Base-by-base conservation (phyloP, 2,888 invertebrate genomes). In the Trisateles emortualis region DNA sequence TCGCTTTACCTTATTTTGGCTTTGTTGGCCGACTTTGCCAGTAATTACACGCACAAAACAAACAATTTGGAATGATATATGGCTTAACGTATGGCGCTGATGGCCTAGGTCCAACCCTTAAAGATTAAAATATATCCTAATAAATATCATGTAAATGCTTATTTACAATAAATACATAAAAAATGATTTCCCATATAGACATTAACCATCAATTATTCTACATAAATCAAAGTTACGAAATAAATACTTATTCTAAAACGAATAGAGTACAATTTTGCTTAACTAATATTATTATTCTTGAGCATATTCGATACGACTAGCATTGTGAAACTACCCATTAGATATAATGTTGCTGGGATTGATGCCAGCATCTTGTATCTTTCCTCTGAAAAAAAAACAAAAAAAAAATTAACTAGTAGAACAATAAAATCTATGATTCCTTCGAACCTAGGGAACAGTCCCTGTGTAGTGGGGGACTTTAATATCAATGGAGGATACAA, bases 351-450 rank as follows among this genome's bases (percentile, higher is more conserved):
- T 3, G 95, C 95, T 16, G 97, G 97, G 72, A 98, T 94, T 36
- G 97, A 97, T 2, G 96, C 94, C 57, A 97, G 90, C 52, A 97
- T 93, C 59, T 94, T 94, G 87, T 96, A 97, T 72, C 96, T 93
- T 81, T 97, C 96, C 82, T 97, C 97, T 94, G 94, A 95, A 95
- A 82, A 84, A 77, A 83, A 79, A 84, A 11, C 0, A 30, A 29
- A 62, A 52, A 57, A 52, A 64, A 13, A 33, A 24, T 33, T 41
- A 40, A 19, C 30, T 17, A 29, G 4, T 30, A n/a, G 14, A 32
- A 32, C 30, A 19, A 1, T 17, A 10, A n/a, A n/a, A n/a, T n/a
- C n/a, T n/a, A n/a, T n/a, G n/a, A n/a, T n/a, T n/a, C n/a, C n/a
- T n/a, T n/a, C n/a, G n/a, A n/a, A n/a, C n/a, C n/a, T n/a, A n/a